A percentile compares a stretch with the other conserved stretches of the same genome.
Conservation (phyloP, 2,797 vertebrate genomes). For the Cryptoblepharus egeriae region DNA sequence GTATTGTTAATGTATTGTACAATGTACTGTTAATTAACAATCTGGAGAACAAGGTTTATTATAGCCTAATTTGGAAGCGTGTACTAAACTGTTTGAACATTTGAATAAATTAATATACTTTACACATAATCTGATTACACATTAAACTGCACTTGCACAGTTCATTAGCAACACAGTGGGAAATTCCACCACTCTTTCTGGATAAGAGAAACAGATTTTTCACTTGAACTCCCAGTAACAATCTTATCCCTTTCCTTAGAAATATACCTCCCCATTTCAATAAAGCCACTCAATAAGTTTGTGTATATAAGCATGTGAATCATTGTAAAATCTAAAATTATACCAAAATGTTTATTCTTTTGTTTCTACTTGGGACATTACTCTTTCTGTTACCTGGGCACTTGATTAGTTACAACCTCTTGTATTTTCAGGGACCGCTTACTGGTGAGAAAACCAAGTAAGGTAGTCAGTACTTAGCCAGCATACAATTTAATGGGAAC, state of each 20-base stretch:
- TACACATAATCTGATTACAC: constrained; percentile 11
- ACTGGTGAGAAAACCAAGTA: not conserved
- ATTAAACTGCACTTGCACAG: constrained; percentile 10
- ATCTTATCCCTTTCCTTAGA: not conserved
- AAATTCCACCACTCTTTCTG: not conserved
- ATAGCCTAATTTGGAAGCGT: too few species aligned
- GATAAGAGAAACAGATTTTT: constrained; percentile 18
- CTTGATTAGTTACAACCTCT: not conserved
- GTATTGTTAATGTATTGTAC: too few species aligned
- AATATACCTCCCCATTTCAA: not conserved
- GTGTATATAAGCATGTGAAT: not conserved
- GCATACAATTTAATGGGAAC: not conserved
- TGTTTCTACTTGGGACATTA: constrained; percentile 2
- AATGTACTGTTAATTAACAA: too few species aligned
- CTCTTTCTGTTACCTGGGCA: constrained; percentile 5
- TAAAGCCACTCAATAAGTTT: not conserved
- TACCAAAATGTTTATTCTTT: constrained; percentile 1
- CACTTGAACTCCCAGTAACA: not conserved
- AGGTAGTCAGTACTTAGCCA: not conserved
- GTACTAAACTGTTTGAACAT: too few species aligned
- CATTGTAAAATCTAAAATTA: constrained; percentile 14
- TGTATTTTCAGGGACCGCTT: not conserved
- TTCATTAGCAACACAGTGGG: constrained; percentile 29
- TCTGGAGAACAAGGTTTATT: too few species aligned
- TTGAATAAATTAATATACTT: not conserved